Evolutionary conservation across 2,113 vertebrate species (phyloP).

Genomic region (Elephas maximus): DNA sequence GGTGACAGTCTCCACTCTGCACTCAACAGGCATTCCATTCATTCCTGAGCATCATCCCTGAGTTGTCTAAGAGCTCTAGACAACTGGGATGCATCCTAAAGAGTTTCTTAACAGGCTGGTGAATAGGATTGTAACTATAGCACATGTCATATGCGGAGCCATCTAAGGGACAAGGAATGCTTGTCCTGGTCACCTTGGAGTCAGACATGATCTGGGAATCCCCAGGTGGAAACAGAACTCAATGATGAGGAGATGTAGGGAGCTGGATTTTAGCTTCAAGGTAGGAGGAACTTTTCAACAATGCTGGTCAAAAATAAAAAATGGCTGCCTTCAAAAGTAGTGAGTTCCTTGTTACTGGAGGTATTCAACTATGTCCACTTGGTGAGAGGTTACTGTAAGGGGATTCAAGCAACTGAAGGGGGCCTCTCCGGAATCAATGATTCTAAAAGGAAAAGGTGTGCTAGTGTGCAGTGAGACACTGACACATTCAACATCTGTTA

Average conservation of each 20-base stretch:
- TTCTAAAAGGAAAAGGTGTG: neutral
- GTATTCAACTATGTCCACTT: neutral
- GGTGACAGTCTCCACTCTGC: neutral
- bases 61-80: neutral
- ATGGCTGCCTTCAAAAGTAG: neutral
- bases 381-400: neutral
- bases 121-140: neutral
- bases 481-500: neutral
- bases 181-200: neutral
- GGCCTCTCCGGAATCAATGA: neutral
- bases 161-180: neutral
- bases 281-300: neutral
- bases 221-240: neutral
- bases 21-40: neutral
- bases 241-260: neutral
- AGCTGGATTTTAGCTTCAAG: neutral
- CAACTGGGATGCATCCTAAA: neutral
- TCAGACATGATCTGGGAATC: neutral
- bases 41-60: neutral
- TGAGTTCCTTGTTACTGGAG: neutral
- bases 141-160: neutral
- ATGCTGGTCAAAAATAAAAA: neutral
- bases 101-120: slow-evolving; percentile 11
- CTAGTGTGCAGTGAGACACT: rapidly evolving
- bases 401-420: neutral